Percentiles rank a stretch among this genome's conserved stretches.
Evolutionary conservation across 2,797 vertebrate genomes (phyloP).

Genomic region (Florisuga fusca): DNA sequence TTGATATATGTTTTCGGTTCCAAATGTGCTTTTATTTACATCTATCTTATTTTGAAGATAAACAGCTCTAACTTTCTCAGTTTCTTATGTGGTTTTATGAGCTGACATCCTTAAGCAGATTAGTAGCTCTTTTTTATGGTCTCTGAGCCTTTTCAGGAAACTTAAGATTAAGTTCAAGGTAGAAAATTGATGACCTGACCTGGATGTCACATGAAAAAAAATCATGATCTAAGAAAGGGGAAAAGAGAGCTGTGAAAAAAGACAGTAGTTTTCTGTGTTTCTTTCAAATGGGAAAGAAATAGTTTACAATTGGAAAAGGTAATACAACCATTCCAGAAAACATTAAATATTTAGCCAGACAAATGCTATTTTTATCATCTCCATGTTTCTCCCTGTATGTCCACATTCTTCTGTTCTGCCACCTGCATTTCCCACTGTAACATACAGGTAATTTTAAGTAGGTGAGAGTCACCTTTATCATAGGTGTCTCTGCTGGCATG

Average conservation of each 20-base stretch:
- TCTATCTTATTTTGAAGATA: conserved; percentile 10
- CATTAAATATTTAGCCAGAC: neutral
- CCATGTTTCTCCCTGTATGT: neutral
- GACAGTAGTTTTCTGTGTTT: neutral
- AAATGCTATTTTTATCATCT: neutral
- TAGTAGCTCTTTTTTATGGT: neutral
- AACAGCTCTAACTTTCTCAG: neutral
- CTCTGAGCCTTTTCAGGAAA: neutral
- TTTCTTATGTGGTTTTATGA: conserved; percentile 12
- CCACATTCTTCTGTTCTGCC: neutral
- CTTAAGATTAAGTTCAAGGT: neutral
- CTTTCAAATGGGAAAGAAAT: fast-evolving
- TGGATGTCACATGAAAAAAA: neutral
- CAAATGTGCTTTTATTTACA: neutral
- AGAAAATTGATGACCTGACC: conserved; percentile 4
- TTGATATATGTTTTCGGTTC: conserved; percentile 2
- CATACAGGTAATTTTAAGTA: neutral
- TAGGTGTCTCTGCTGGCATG: neutral
- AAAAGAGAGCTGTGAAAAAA: neutral
- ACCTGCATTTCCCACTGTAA: neutral
- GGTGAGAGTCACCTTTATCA: neutral
- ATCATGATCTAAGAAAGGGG: neutral
- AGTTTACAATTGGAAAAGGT: neutral
- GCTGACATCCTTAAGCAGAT: neutral
- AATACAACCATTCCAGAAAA: neutral